Evolutionary conservation across 2,888 invertebrate genomes (phyloP).

Genomic region (Tortrix viridana): DNA sequence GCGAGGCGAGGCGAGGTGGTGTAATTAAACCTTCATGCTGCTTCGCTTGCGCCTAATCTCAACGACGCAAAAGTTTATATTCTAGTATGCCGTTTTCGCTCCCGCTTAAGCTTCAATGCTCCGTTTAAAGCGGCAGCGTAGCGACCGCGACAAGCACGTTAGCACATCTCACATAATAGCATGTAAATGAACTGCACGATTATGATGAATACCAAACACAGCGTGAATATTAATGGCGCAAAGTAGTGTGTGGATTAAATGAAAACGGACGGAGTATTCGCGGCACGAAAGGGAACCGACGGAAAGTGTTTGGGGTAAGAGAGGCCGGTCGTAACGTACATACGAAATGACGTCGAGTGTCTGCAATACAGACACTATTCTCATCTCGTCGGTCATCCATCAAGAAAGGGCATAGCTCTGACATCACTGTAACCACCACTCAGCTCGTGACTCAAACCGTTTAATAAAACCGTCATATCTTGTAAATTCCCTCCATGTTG

Average conservation of each 20-base stretch:
- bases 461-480: slow-evolving; percentile 10
- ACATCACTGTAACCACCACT: slow-evolving; percentile 17
- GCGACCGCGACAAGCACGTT: slow-evolving; percentile 43
- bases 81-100: slow-evolving; percentile 20
- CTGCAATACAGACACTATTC: slow-evolving; percentile 9
- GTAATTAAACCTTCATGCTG: slow-evolving; percentile 18
- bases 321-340: slow-evolving; percentile 18
- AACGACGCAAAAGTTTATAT: slow-evolving; percentile 18
- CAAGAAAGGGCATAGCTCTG: slow-evolving; percentile 19
- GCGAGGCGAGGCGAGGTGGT: slow-evolving; percentile 12
- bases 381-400: slow-evolving; percentile 31
- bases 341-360: slow-evolving; percentile 21
- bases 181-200: slow-evolving; percentile 75
- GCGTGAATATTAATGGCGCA: slow-evolving; percentile 70
- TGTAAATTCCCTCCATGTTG: neutral
- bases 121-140: slow-evolving; percentile 34
- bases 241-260: slow-evolving; percentile 58
- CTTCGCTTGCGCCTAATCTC: slow-evolving; percentile 23
- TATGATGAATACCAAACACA: slow-evolving; percentile 70
- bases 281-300: slow-evolving; percentile 53
- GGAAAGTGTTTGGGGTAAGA: slow-evolving; percentile 43
- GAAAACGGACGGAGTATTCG: slow-evolving; percentile 57
- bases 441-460: slow-evolving; percentile 17
- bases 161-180: slow-evolving; percentile 65
- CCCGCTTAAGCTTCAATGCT: slow-evolving; percentile 24